These are phyloP conservation scores for Callipepla californica DNA, from an alignment of 2,113 vertebrate species.

Conservation along the genomic window DNA sequence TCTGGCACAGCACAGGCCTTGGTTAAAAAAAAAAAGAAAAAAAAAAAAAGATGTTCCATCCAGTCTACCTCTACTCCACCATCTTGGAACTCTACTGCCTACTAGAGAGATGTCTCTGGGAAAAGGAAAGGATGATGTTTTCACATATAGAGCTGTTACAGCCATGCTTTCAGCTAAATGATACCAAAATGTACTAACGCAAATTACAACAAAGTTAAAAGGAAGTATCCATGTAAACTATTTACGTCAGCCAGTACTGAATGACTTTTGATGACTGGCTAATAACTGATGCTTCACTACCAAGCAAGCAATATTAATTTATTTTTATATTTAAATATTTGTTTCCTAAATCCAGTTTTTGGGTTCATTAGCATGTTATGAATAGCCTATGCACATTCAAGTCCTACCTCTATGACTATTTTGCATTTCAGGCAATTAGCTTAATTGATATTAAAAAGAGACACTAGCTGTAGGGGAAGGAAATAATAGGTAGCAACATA, in stretches of 20 bases:
- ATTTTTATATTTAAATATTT: not conserved
- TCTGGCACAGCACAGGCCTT: not conserved
- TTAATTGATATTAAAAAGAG: constrained; percentile 3
- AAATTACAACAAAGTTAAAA: not conserved
- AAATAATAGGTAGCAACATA: not conserved
- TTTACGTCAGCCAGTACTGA: not conserved
- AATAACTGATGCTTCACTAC: not conserved
- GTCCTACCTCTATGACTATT: not conserved
- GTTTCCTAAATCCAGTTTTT: not conserved
- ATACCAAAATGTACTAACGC: not conserved
- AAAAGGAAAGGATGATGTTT: not conserved
- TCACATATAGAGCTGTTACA: not conserved
- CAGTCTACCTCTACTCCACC: accelerated
- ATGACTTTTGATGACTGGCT: not conserved
- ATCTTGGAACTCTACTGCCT: not conserved
- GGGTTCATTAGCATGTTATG: not conserved
- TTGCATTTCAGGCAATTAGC: not conserved
- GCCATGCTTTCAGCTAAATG: not conserved
- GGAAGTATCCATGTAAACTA: not conserved
- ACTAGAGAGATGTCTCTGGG: not conserved
- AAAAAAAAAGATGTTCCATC: not conserved
- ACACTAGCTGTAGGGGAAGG: not conserved
- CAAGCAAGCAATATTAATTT: not conserved
- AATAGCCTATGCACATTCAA: not conserved
- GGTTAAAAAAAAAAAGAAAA: not conserved